These are phyloP conservation scores for Pempheris klunzingeri DNA, from an alignment of 2,797 vertebrate species.

Conservation along the genomic window DNA sequence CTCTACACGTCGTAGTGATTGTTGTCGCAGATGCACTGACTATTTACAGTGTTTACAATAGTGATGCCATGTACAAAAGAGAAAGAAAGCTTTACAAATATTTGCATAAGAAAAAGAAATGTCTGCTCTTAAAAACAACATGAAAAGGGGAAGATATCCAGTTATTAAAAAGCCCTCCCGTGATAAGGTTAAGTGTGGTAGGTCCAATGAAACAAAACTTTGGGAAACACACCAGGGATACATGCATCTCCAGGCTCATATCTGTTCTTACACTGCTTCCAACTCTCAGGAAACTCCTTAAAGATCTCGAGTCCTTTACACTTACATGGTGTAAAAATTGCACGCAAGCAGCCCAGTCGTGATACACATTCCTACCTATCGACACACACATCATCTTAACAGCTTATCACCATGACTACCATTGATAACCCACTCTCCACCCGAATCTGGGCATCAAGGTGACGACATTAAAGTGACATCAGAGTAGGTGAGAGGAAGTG, in stretches of 20 bases:
- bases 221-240: slow-evolving; percentile 70
- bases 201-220: slow-evolving; percentile 80
- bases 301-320: slow-evolving; percentile 38
- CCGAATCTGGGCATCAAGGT: slow-evolving; percentile 48
- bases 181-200: slow-evolving; percentile 73
- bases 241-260: slow-evolving; percentile 55
- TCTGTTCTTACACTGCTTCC: slow-evolving; percentile 42
- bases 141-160: slow-evolving; percentile 72
- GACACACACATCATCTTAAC: slow-evolving; percentile 41
- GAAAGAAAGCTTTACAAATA: slow-evolving; percentile 84
- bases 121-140: slow-evolving; percentile 71
- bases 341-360: slow-evolving; percentile 44
- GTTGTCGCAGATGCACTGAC: slow-evolving; percentile 85
- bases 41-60: slow-evolving; percentile 88
- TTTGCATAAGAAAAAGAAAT: slow-evolving; percentile 81
- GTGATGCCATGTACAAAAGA: slow-evolving; percentile 87
- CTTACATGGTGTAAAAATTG: slow-evolving; percentile 37
- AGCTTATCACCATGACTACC: slow-evolving; percentile 37
- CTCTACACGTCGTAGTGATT: slow-evolving; percentile 82
- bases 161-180: slow-evolving; percentile 74
- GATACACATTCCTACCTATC: slow-evolving; percentile 47
- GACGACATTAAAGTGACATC: slow-evolving; percentile 70
- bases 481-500: slow-evolving; percentile 66
- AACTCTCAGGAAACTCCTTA: slow-evolving; percentile 35
- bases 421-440: slow-evolving; percentile 29